Percentiles rank a stretch among this genome's conserved stretches.
Conservation (phyloP, 2,113 vertebrate genomes). For the Equus quagga region DNA sequence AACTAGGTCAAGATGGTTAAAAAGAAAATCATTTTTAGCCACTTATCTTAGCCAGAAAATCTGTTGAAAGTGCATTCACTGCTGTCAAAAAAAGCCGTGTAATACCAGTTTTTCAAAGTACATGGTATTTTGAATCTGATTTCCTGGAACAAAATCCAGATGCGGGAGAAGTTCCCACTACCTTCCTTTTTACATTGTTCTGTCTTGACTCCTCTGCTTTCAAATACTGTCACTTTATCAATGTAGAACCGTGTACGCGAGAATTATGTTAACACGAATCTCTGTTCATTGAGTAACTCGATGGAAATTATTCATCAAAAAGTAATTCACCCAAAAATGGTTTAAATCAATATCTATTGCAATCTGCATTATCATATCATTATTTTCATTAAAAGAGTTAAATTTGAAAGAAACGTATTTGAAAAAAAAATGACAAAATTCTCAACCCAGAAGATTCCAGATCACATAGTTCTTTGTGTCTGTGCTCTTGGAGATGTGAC, state of each 20-base stretch:
- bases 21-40: slow-evolving; percentile 45
- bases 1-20: slow-evolving; percentile 61
- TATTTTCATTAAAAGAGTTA: not conserved
- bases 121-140: not conserved
- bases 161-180: not conserved
- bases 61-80: slow-evolving; percentile 44
- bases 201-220: not conserved
- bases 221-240: not conserved
- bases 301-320: not conserved
- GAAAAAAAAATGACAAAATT: not conserved
- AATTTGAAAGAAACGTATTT: not conserved
- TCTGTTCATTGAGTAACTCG: not conserved
- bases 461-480: not conserved
- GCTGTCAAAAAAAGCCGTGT: not conserved
- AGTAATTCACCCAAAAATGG: not conserved
- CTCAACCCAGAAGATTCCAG: not conserved
- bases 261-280: not conserved
- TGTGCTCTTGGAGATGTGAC: not conserved
- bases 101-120: not conserved
- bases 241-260: not conserved
- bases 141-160: slow-evolving; percentile 7
- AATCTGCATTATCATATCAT: not conserved
- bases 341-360: not conserved
- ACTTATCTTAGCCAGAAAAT: slow-evolving; percentile 47
- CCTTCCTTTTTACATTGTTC: not conserved